These are phyloP conservation scores for Andricus grossulariae DNA, from an alignment of 1,140 invertebrate species.

Conservation along the genomic window DNA sequence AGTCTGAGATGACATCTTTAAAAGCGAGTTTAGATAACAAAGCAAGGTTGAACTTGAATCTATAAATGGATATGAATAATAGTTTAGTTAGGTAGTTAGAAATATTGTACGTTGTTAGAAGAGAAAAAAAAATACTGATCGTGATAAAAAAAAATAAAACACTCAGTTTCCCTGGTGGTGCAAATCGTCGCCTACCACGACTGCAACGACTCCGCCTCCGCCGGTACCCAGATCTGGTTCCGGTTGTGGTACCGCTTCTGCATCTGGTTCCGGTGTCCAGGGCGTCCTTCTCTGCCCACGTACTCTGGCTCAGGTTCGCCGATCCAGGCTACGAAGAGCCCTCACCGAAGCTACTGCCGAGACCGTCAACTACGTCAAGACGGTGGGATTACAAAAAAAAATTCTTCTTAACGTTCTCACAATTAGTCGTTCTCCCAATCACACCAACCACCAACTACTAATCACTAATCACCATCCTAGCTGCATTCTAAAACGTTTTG, in stretches of 20 bases:
- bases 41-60: no score
- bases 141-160: constrained; percentile 65
- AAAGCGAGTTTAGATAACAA: no score
- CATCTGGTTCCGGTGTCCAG: constrained; percentile 75
- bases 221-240: constrained; percentile 59
- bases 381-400: constrained; percentile 78
- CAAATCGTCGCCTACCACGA: constrained; percentile 72
- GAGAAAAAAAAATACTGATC: constrained; percentile 16
- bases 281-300: constrained; percentile 91
- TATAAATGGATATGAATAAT: neutral
- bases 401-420: constrained; percentile 2
- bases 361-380: constrained; percentile 90
- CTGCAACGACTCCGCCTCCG: constrained; percentile 67
- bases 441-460: constrained; percentile 6
- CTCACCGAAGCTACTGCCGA: constrained; percentile 92
- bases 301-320: constrained; percentile 89
- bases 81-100: constrained; percentile 1
- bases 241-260: constrained; percentile 57
- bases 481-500: constrained; percentile 16
- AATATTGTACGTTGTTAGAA: neutral
- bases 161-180: constrained; percentile 76
- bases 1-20: neutral
- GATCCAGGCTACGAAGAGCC: constrained; percentile 87
- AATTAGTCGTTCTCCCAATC: constrained; percentile 27
- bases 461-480: neutral